Conservation (phyloP, 2,888 invertebrate genomes). For the Serrognathus titanus region DNA sequence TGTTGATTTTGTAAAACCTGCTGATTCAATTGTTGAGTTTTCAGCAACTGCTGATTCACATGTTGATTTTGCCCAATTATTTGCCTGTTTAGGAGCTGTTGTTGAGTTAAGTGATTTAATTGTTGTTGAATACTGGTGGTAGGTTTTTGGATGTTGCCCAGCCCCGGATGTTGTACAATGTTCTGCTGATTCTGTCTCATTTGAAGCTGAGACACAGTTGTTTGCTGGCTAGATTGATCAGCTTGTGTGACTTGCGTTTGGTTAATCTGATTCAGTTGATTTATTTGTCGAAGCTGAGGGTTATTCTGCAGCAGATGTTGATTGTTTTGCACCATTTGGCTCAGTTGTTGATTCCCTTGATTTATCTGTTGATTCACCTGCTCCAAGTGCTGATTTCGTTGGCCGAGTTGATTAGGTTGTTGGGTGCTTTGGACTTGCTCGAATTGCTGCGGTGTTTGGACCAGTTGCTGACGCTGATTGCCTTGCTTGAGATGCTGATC, state of each 20-base stretch:
- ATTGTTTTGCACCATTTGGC: neutral
- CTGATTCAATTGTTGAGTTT: slow-evolving; percentile 41
- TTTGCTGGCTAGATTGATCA: no score
- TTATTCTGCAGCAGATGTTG: neutral
- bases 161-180: neutral
- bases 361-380: neutral
- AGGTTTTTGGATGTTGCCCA: neutral
- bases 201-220: neutral
- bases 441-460: slow-evolving; percentile 11
- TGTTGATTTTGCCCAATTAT: slow-evolving; percentile 3
- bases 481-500: neutral
- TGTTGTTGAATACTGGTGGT: neutral
- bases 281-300: neutral
- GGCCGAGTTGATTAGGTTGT: slow-evolving; percentile 1
- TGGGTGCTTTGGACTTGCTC: slow-evolving; percentile 15
- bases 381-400: neutral
- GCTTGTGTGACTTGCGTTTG: slow-evolving; percentile 2
- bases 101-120: slow-evolving; percentile 15
- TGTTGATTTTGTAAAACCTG: slow-evolving; percentile 19
- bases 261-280: slow-evolving; percentile 4
- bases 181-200: slow-evolving; percentile 4
- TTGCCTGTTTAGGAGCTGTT: slow-evolving; percentile 16
- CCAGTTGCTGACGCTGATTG: neutral
- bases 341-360: neutral
- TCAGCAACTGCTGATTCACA: slow-evolving; percentile 43